Conservation (phyloP, 2,888 invertebrate genomes). For the Teleogryllus oceanicus region DNA sequence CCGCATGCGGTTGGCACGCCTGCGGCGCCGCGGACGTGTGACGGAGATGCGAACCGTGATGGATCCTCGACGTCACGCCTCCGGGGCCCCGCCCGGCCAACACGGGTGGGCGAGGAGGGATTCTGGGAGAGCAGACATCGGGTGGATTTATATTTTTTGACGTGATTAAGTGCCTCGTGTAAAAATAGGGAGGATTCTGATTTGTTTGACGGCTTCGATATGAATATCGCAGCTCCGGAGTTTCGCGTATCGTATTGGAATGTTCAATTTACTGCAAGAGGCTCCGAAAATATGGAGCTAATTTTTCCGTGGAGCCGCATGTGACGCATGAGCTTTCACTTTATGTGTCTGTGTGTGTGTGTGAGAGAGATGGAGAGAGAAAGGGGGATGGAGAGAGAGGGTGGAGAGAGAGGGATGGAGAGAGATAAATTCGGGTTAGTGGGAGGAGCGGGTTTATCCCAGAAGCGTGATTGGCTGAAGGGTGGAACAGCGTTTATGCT, state of each 20-base stretch:
- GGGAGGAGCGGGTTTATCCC: too few species aligned
- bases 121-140: background rate
- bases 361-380: too few species aligned
- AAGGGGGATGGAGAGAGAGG: too few species aligned
- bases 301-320: background rate
- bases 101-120: too few species aligned
- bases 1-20: too few species aligned
- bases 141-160: constrained; percentile 3
- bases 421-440: too few species aligned
- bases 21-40: too few species aligned
- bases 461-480: too few species aligned
- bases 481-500: too few species aligned
- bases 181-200: background rate
- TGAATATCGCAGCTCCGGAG: background rate
- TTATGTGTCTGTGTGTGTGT: too few species aligned
- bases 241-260: background rate
- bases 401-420: too few species aligned
- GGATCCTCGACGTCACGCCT: constrained; percentile 3
- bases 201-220: constrained; percentile 18
- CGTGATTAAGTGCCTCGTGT: background rate
- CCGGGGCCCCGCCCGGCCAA: background rate
- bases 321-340: too few species aligned
- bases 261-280: constrained; percentile 18
- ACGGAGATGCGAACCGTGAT: background rate
- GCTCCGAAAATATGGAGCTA: constrained; percentile 4